Base-by-base conservation (phyloP, 2,113 vertebrate species). In the Plecotus auritus region DNA sequence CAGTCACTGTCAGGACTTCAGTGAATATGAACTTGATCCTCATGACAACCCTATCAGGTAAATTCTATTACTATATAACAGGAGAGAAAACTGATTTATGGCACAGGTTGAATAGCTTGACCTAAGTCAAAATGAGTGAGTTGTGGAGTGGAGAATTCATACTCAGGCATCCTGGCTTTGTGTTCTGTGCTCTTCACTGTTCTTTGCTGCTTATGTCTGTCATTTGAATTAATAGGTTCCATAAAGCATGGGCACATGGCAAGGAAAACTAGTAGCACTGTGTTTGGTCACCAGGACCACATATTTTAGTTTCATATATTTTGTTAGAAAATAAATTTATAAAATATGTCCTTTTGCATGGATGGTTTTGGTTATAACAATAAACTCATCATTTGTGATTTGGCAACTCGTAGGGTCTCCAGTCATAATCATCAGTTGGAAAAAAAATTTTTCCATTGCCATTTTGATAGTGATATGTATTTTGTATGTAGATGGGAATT, bases 241-340 rank as follows among this genome's bases (percentile, higher is more conserved):
- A 7, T 74, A 73, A 90, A 90, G 73, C 51, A 77, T 10, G 56
- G 59, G 32, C 73, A 28, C 8, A 13, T 73, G 70, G 22, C 54
- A 51, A 87, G n/a, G 30, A 61, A 88, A 81, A 89, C 12, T 77
- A 72, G 12, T 30, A 88, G 74, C 35, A 51, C 20, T 83, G 32
- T 77, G 20, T 74, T 32, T 61, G 35, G 22, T 88, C 54, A 67
- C 32, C 14, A 72, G 47, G 47, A 88, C 56, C 22, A 74, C 56
- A 73, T 51, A 37, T 92, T 73, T 92, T 73, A 73, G 4, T 80
- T 80, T 80, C 14, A 9, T 56, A 56, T 84, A 18, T 78, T 90
- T 66, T 69, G 35, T 87, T 82, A 93, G 76, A 84, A 83, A 82
- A 70, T 93, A 88, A 88, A 84, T 89, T 72, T 91, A 49, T 82